Percentiles rank a stretch among this genome's conserved stretches.
These are phyloP conservation scores for Vidua macroura DNA, from an alignment of 2,113 vertebrate species.

Conservation along the genomic window DNA sequence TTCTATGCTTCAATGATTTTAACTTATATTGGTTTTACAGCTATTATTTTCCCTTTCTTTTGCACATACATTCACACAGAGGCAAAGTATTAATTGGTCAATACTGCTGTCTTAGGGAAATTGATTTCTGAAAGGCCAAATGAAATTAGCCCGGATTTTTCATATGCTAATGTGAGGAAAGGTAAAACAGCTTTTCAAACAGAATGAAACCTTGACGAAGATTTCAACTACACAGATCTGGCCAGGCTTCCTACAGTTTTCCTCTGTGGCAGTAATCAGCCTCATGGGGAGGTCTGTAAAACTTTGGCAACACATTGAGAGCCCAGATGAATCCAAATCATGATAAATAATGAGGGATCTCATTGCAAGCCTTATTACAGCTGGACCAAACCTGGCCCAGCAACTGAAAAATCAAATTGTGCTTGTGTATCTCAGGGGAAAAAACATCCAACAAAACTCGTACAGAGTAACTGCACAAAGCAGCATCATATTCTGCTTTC, in stretches of 20 bases:
- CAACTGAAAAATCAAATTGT: conserved; percentile 28
- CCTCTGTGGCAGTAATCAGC: neutral
- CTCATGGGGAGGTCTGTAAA: neutral
- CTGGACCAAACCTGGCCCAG: neutral
- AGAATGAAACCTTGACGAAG: neutral
- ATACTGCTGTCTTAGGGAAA: neutral
- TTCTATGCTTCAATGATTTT: neutral
- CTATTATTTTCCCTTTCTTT: neutral
- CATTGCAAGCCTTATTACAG: neutral
- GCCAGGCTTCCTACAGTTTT: neutral
- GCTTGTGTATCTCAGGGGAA: neutral
- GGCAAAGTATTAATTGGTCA: neutral
- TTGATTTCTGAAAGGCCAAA: neutral
- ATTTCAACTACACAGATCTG: neutral
- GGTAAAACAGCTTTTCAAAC: neutral
- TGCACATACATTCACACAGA: neutral
- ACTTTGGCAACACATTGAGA: neutral
- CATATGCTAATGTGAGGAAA: neutral
- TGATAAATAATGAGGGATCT: neutral
- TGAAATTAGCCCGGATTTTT: neutral
- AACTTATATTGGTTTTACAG: neutral
- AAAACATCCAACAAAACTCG: neutral
- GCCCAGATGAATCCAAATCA: neutral
- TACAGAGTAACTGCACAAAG: neutral
- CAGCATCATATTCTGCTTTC: neutral